A percentile compares a stretch with the other conserved stretches of the same genome.
Conservation (phyloP, 2,888 invertebrate species). For the Aphrophora alni region DNA sequence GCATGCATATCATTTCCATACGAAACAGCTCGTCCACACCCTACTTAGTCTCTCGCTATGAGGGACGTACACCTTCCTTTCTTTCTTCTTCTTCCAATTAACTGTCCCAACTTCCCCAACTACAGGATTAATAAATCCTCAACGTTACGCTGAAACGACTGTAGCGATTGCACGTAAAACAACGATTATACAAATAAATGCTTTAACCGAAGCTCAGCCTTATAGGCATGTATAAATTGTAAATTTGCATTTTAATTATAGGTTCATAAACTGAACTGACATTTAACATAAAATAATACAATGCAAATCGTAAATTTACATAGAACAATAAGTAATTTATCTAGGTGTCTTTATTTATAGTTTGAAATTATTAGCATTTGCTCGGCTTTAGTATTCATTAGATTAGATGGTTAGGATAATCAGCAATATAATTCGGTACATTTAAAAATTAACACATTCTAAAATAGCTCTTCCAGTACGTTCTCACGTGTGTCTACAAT, state of each 20-base stretch:
- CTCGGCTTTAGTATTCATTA: no score
- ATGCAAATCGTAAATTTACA: neutral
- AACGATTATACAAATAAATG: neutral
- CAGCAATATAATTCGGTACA: no score
- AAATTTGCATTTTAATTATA: neutral
- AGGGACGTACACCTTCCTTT: neutral
- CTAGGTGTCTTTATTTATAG: no score
- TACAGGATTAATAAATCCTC: neutral
- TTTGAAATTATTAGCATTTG: no score
- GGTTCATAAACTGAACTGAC: neutral
- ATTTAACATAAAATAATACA: neutral
- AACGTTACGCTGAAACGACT: neutral
- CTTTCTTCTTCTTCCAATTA: neutral
- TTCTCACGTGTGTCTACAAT: no score
- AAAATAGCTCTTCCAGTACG: no score
- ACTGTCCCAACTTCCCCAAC: neutral
- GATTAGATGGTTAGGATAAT: no score
- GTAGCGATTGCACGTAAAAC: neutral
- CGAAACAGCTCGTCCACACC: neutral
- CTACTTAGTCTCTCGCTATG: neutral
- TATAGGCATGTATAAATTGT: neutral
- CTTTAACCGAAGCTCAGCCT: neutral
- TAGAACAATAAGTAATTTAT: no score
- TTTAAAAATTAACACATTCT: no score
- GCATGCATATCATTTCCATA: neutral